Evolutionary conservation across 1,140 invertebrate species (phyloP).

Genomic region (Drosophila watanabei): DNA sequence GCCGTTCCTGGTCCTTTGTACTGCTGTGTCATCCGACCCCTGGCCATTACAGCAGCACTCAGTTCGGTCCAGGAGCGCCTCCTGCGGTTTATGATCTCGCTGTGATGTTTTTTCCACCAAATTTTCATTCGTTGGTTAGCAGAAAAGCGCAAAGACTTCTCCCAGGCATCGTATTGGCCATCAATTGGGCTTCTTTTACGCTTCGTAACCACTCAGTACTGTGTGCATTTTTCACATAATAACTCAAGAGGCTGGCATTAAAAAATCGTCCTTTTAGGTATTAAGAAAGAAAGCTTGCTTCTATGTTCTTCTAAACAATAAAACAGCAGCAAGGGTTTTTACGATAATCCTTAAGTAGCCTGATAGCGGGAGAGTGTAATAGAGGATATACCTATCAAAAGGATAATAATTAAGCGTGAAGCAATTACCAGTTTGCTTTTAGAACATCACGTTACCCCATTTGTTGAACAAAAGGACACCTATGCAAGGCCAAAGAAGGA

Average conservation of each 20-base stretch:
- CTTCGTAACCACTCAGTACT: constrained; percentile 6
- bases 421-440: neutral
- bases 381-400: neutral
- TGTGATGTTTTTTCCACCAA: constrained; percentile 1
- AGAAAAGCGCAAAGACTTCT: neutral
- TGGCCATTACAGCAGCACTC: constrained; percentile 33
- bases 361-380: too few species aligned
- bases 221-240: constrained; percentile 2
- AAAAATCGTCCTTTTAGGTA: neutral
- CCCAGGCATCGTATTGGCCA: constrained; percentile 5
- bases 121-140: constrained; percentile 1
- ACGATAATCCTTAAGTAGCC: neutral
- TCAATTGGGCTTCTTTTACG: constrained; percentile 7
- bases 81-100: constrained; percentile 37
- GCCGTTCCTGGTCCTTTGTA: neutral
- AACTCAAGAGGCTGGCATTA: neutral
- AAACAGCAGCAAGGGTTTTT: neutral
- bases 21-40: constrained; percentile 36
- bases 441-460: neutral
- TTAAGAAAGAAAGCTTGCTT: neutral
- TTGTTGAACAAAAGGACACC: neutral
- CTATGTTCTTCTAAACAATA: neutral
- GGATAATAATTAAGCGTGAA: neutral
- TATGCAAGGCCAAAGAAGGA: neutral
- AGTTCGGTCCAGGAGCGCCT: neutral